Percentiles rank a stretch among this genome's conserved stretches.
Conservation (phyloP, 2,888 invertebrate species). For the Heliothis peltigera region DNA sequence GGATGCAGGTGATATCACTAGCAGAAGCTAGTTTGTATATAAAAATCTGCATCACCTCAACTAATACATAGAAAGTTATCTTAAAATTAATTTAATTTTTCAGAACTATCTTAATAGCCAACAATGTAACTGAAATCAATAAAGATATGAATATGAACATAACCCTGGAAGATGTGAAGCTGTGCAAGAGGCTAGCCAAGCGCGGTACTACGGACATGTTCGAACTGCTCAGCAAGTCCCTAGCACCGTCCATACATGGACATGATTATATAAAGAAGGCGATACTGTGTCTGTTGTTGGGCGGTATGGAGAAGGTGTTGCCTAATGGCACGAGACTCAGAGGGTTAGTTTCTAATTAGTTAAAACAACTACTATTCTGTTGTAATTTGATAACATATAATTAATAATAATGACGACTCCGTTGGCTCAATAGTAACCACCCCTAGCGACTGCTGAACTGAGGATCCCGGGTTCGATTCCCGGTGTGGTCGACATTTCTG, state of each 20-base stretch:
- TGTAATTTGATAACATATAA: neutral
- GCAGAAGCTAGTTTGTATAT: no score
- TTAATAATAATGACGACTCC: no score
- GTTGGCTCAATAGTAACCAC: no score
- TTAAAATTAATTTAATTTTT: slow-evolving; percentile 67
- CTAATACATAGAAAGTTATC: no score
- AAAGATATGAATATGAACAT: slow-evolving; percentile 95
- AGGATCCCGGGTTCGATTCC: no score
- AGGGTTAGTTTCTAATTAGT: slow-evolving; percentile 89
- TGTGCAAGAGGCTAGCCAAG: slow-evolving; percentile 95
- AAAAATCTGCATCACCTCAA: neutral
- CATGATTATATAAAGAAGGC: slow-evolving; percentile 99
- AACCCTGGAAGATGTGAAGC: slow-evolving; percentile 95
- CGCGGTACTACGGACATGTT: slow-evolving; percentile 94
- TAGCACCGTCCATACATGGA: slow-evolving; percentile 99
- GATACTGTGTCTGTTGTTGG: slow-evolving; percentile 97
- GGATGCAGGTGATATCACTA: no score
- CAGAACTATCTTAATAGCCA: slow-evolving; percentile 98
- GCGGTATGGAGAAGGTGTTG: slow-evolving; percentile 98
- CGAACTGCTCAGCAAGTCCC: slow-evolving; percentile 95
- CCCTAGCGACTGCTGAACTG: no score
- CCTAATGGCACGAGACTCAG: slow-evolving; percentile 97
- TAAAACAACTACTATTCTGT: neutral
- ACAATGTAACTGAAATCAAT: slow-evolving; percentile 96
- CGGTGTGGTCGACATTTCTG: no score